Evolutionary conservation across 2,888 invertebrate species (phyloP), one percentile per base, ranked within the genome.

Genomic region (Euclidia mi): DNA sequence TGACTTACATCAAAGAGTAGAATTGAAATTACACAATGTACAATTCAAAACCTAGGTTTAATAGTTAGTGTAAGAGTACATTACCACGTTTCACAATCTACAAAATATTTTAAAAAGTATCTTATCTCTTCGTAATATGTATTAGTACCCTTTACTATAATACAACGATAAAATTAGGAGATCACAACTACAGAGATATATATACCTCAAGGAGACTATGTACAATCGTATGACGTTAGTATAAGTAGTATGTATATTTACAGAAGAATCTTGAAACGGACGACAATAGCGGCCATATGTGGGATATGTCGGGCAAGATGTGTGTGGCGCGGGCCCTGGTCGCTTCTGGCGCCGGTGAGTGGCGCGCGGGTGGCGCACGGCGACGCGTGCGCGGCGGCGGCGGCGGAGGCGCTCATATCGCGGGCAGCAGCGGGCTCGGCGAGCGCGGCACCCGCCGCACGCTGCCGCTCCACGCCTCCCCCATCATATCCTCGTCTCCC

Each of bases 401-500:
- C 46, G 42, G 49, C 60, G 28, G 50, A 34, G 52, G 60, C 52
- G 79, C 82, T 91, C 88, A 94, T 72, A 91, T 87, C 70, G 87
- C 83, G 74, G 91, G 87, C 86, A 93, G 91, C 79, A 93, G 90
- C 78, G 94, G 94, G 84, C 93, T 92, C 78, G 90, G 90, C 58
- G 90, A 92, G 69, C 91, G 90, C 84, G 88, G 86, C 75, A 78
- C 71, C 58, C 90, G 89, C 76, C 91, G 91, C 82, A 89, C 87
- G 83, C 90, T 87, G 79, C 89, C 87, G 87, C 92, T 88, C 95
- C 95, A 95, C 85, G 91, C 85, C 90, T 94, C 94, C 86, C 91
- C 92, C 95, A 95, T 95, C 95, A 95, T 93, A 95, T 95, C 94
- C 95, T 95, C 95, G 95, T 95, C 94, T 95, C 95, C 95, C 95